Conservation (phyloP, 2,888 invertebrate genomes). For the Troglohyphantes excavatus region DNA sequence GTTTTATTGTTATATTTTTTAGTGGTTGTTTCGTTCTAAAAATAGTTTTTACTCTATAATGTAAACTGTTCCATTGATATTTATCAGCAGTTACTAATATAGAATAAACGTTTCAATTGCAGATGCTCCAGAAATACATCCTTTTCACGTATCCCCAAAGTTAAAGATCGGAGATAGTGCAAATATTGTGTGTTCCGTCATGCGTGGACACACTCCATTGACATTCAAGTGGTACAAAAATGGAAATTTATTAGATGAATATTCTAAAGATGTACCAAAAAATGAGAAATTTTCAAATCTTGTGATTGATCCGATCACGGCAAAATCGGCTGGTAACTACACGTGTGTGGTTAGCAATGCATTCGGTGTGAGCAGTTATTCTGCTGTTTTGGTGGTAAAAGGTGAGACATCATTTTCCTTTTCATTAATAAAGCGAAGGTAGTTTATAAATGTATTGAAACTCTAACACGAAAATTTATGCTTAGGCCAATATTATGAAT, state of each 20-base stretch:
- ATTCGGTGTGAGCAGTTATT: conserved; percentile 42
- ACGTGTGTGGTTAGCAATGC: conserved; percentile 58
- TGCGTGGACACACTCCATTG: conserved; percentile 55
- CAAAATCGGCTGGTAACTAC: conserved; percentile 61
- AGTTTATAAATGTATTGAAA: no score
- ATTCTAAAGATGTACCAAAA: conserved; percentile 18
- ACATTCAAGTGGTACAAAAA: conserved; percentile 69
- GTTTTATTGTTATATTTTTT: not conserved
- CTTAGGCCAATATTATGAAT: no score
- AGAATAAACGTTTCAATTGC: not conserved
- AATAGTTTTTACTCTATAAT: not conserved
- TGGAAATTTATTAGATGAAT: not conserved
- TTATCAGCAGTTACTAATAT: no score
- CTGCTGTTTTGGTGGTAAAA: conserved; percentile 62
- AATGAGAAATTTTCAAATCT: conserved; percentile 62
- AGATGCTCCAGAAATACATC: conserved; percentile 64
- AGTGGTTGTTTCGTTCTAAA: not conserved
- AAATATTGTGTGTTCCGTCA: conserved; percentile 48
- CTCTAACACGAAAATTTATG: no score
- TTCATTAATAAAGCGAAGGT: not conserved
- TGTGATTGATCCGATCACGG: conserved; percentile 38
- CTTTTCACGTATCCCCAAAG: conserved; percentile 23
- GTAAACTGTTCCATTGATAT: no score
- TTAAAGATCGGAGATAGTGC: conserved; percentile 54
- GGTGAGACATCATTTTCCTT: conserved; percentile 25